phyloP scores from a whole-genome alignment of 2,113 vertebrate genomes.

The Labeo catla region DNA sequence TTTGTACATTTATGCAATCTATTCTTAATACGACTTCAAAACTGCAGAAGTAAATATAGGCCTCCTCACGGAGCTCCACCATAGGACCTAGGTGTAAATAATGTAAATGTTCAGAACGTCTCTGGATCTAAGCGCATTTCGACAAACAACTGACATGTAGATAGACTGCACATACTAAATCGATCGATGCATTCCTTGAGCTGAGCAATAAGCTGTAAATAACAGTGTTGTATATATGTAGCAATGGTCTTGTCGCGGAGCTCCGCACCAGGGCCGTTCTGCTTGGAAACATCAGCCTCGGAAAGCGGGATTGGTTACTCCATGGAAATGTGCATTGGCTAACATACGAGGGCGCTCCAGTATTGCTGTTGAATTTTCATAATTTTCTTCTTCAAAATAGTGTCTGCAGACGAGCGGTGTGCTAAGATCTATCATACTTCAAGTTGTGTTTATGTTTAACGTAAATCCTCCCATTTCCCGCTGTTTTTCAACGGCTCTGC shows the following conservation, averaged over 20 bases:
- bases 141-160: not conserved
- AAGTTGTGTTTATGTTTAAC: not conserved
- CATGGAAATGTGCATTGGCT: not conserved
- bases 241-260: constrained; percentile 65
- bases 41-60: constrained; percentile 68
- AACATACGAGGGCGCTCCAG: constrained; percentile 33
- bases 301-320: not conserved
- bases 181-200: not conserved
- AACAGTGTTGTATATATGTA: not conserved
- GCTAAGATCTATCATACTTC: not conserved
- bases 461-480: not conserved
- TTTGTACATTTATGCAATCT: constrained; percentile 1
- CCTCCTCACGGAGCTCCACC: constrained; percentile 80
- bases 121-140: not conserved
- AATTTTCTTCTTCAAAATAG: not conserved
- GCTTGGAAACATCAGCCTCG: constrained; percentile 4
- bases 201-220: not conserved
- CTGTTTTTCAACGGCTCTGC: too few relatives aligned
- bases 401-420: not conserved
- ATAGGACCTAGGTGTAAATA: constrained; percentile 72
- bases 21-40: constrained; percentile 59
- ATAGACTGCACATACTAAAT: not conserved
- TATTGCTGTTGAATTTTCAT: not conserved
- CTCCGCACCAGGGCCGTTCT: constrained; percentile 67
- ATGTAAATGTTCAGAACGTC: constrained; percentile 12